Evolutionary conservation across 1,140 invertebrate species (phyloP).

Genomic region (Epicauta chinensis): DNA sequence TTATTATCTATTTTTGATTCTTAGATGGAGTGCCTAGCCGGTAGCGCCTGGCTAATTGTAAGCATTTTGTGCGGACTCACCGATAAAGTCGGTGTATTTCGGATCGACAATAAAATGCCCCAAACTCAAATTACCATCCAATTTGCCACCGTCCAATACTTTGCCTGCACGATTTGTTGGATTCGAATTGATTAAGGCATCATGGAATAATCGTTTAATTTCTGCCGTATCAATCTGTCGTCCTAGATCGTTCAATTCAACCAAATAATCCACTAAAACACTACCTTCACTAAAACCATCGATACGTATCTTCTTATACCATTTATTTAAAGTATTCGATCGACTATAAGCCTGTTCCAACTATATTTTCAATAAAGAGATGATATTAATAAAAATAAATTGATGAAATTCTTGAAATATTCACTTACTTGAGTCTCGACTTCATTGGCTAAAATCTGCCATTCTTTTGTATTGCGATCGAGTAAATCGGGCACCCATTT

Average conservation of each 20-base stretch:
- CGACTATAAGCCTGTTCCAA: conserved; percentile 74
- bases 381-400: conserved; percentile 27
- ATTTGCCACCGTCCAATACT: conserved; percentile 45
- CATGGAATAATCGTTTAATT: conserved; percentile 75
- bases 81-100: conserved; percentile 81
- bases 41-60: too few species aligned
- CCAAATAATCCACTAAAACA: conserved; percentile 82
- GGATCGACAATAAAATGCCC: conserved; percentile 79
- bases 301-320: conserved; percentile 79
- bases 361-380: too few species aligned
- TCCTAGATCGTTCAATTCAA: conserved; percentile 71
- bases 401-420: background rate
- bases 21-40: too few species aligned
- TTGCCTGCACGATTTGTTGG: conserved; percentile 50
- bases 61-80: too few species aligned
- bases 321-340: conserved; percentile 65
- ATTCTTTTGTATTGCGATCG: conserved; percentile 79
- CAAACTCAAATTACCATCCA: conserved; percentile 53
- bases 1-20: too few species aligned
- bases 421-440: conserved; percentile 63
- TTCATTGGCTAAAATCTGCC: conserved; percentile 72
- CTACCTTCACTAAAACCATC: conserved; percentile 73
- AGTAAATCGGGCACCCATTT: conserved; percentile 79
- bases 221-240: conserved; percentile 72
- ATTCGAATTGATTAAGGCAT: conserved; percentile 55